Percentiles rank a stretch among this genome's conserved stretches.
phyloP scores from a whole-genome alignment of 2,113 vertebrate species.

The Solea solea region DNA sequence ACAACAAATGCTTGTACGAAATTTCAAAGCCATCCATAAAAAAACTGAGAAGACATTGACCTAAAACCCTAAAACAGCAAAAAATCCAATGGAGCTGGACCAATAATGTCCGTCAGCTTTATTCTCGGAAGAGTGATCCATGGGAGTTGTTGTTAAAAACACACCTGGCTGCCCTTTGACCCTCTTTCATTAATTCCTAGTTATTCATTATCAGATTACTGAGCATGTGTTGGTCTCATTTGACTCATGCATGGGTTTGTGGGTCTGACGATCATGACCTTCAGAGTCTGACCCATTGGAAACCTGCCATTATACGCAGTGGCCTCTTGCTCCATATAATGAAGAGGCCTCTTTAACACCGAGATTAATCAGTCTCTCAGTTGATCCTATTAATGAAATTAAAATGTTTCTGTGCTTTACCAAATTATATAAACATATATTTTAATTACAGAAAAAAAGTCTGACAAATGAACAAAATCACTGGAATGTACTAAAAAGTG shows the following conservation, averaged over 20 bases:
- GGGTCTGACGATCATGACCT: slow-evolving; percentile 1
- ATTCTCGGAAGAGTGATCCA: neutral
- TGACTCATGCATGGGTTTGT: neutral
- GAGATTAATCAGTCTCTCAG: too few relatives aligned
- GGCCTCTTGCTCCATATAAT: neutral
- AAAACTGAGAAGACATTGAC: neutral
- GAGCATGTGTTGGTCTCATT: slow-evolving; percentile 1
- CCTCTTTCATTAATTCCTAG: neutral
- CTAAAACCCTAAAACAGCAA: neutral
- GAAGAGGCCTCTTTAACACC: too few relatives aligned
- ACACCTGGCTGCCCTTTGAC: neutral
- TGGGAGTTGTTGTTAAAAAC: neutral
- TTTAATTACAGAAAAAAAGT: too few relatives aligned
- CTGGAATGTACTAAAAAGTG: too few relatives aligned
- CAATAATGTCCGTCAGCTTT: neutral
- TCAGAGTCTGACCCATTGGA: neutral
- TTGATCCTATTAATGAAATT: too few relatives aligned
- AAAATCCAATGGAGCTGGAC: neutral
- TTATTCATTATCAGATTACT: neutral
- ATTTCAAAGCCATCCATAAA: neutral
- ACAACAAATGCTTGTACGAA: neutral
- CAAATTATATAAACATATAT: too few relatives aligned
- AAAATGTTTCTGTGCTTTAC: too few relatives aligned
- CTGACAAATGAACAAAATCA: too few relatives aligned
- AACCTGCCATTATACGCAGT: neutral